A percentile compares a stretch with the other conserved stretches of the same genome.
These are phyloP conservation scores for Anodontia alba DNA, from an alignment of 2,888 invertebrate species.

Conservation along the genomic window DNA sequence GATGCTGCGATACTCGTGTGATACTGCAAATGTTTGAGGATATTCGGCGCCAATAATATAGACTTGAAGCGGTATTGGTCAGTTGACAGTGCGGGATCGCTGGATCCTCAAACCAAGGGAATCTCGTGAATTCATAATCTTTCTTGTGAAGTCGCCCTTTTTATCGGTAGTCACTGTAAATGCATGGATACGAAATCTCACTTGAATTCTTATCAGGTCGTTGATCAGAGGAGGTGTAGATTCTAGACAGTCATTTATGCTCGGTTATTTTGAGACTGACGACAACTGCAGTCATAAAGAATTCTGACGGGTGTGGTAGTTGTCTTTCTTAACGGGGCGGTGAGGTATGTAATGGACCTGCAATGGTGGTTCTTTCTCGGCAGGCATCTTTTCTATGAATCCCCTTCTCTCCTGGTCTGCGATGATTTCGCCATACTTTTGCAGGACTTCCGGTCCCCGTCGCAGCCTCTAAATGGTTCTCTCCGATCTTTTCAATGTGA, in stretches of 20 bases:
- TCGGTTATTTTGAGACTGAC: slow-evolving; percentile 22
- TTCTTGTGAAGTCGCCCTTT: slow-evolving; percentile 29
- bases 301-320: slow-evolving; percentile 26
- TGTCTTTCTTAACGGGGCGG: slow-evolving; percentile 25
- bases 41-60: slow-evolving; percentile 30
- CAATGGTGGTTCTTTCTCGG: neutral
- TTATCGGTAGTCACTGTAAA: slow-evolving; percentile 42
- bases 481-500: slow-evolving; percentile 17
- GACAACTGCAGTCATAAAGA: slow-evolving; percentile 47
- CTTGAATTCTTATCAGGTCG: slow-evolving; percentile 28
- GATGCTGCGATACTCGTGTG: no score
- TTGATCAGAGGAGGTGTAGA: slow-evolving; percentile 37
- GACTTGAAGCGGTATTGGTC: slow-evolving; percentile 31
- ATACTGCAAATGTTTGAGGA: no score
- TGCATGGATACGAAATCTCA: slow-evolving; percentile 34
- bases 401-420: slow-evolving; percentile 25
- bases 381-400: slow-evolving; percentile 24
- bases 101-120: slow-evolving; percentile 42
- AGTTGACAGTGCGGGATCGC: slow-evolving; percentile 25
- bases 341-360: slow-evolving; percentile 43
- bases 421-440: slow-evolving; percentile 36
- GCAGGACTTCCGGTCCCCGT: slow-evolving; percentile 17
- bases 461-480: slow-evolving; percentile 15
- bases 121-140: slow-evolving; percentile 40
- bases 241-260: slow-evolving; percentile 41